Conservation (phyloP, 2,888 invertebrate species). For the Tridacna gigas region DNA sequence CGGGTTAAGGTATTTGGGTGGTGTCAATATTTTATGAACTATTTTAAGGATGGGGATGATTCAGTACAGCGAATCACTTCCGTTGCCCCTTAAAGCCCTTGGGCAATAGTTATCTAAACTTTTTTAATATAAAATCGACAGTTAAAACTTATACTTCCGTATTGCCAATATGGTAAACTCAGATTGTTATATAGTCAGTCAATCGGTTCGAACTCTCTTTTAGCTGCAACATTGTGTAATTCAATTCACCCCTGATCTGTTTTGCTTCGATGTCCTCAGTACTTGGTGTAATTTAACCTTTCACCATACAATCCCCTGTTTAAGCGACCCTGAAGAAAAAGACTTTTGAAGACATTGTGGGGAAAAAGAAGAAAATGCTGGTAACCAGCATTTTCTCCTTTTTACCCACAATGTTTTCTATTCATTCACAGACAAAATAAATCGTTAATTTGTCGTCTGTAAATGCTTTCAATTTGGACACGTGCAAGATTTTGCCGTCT, state of each 20-base stretch:
- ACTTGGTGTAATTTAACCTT: neutral
- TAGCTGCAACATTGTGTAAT: neutral
- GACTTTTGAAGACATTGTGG: neutral
- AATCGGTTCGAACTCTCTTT: neutral
- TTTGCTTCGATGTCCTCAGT: neutral
- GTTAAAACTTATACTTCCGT: too few species aligned
- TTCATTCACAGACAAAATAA: neutral
- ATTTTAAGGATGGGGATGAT: too few species aligned
- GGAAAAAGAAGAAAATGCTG: slow-evolving; percentile 3
- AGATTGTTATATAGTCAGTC: neutral
- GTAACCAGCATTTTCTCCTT: slow-evolving; percentile 7
- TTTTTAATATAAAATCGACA: too few species aligned
- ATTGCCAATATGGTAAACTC: too few species aligned
- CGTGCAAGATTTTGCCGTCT: neutral
- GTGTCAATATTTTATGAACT: too few species aligned
- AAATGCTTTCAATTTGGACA: neutral
- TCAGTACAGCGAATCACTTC: too few species aligned
- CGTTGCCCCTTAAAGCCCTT: too few species aligned
- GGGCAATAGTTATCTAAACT: too few species aligned
- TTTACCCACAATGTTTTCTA: slow-evolving; percentile 5
- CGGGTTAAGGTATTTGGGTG: too few species aligned
- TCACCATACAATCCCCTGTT: neutral
- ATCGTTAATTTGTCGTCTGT: neutral
- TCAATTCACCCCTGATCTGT: neutral
- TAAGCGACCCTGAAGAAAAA: neutral